These are phyloP conservation scores for Nomada goodeniana DNA, from an alignment of 2,888 invertebrate genomes.

Conservation along the genomic window DNA sequence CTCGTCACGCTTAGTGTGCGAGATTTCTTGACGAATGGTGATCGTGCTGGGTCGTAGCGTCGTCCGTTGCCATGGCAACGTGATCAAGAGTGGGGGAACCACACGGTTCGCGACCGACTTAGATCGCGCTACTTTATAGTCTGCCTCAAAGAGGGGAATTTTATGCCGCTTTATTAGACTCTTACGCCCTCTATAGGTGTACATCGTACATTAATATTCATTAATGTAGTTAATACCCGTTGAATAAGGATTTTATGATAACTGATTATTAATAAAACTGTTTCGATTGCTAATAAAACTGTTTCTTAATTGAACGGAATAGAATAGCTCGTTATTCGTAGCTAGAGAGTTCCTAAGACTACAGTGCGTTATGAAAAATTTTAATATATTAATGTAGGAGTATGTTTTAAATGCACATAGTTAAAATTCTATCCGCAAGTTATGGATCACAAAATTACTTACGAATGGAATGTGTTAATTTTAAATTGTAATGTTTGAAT, in stretches of 20 bases:
- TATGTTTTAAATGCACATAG: neutral
- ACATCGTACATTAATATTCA: neutral
- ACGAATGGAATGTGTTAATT: neutral
- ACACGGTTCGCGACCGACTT: no score
- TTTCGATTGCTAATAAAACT: neutral
- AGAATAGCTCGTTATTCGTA: neutral
- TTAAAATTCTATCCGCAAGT: neutral
- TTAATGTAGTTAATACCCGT: neutral
- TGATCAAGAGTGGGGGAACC: no score
- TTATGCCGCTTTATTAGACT: constrained; percentile 3
- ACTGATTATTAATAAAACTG: neutral
- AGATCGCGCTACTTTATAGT: neutral
- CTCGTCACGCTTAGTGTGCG: no score
- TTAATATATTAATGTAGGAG: neutral
- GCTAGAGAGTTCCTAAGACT: neutral
- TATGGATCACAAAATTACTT: neutral
- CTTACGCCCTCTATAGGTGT: constrained; percentile 5
- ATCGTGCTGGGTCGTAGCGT: no score
- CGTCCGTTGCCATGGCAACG: no score
- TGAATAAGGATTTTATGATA: neutral
- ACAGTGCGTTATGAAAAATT: neutral
- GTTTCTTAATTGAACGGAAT: neutral
- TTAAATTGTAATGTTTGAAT: constrained; percentile 5
- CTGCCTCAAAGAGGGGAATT: constrained; percentile 18
- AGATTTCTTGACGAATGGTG: no score